These are phyloP conservation scores for Mesocentrotus franciscanus DNA, from an alignment of 53 echinoderm and acorn worm genomes.

Conservation along the genomic window DNA sequence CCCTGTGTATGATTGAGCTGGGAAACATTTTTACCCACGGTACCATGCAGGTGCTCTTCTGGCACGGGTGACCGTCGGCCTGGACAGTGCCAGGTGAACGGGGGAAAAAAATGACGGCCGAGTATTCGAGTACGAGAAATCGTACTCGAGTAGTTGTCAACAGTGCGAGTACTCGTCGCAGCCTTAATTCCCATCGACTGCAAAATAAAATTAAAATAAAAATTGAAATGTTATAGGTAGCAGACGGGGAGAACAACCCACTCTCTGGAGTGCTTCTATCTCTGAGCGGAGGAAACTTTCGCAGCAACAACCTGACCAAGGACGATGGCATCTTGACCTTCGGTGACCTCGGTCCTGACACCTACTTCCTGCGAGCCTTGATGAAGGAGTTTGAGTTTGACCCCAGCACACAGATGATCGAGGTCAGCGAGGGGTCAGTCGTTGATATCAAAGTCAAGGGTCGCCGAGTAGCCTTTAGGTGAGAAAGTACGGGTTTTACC, in stretches of 20 bases:
- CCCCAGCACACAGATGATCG: conserved; percentile 96
- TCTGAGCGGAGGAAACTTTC: conserved; percentile 93
- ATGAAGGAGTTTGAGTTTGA: conserved; percentile 98
- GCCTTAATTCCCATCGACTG: not conserved
- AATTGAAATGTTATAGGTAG: conserved; percentile 65
- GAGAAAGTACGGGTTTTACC: not conserved
- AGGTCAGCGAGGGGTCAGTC: conserved; percentile 88
- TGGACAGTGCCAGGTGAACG: no score
- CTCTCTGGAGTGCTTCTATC: conserved; percentile 92
- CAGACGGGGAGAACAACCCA: conserved; percentile 79
- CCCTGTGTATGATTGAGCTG: no score
- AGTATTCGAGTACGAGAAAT: no score
- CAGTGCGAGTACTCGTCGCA: no score
- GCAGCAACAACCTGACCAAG: conserved; percentile 94
- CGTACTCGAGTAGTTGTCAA: no score
- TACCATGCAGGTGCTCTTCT: no score
- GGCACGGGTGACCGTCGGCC: no score
- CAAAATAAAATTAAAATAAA: not conserved
- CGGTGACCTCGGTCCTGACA: conserved; percentile 82
- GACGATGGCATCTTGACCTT: conserved; percentile 82
- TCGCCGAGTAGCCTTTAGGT: conserved; percentile 96
- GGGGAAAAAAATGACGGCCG: no score
- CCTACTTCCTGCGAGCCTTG: conserved; percentile 89
- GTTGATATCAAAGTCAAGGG: conserved; percentile 85
- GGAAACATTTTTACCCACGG: no score